phyloP scores from a whole-genome alignment of 2,888 invertebrate species.

The Dicyrtomina minuta region DNA sequence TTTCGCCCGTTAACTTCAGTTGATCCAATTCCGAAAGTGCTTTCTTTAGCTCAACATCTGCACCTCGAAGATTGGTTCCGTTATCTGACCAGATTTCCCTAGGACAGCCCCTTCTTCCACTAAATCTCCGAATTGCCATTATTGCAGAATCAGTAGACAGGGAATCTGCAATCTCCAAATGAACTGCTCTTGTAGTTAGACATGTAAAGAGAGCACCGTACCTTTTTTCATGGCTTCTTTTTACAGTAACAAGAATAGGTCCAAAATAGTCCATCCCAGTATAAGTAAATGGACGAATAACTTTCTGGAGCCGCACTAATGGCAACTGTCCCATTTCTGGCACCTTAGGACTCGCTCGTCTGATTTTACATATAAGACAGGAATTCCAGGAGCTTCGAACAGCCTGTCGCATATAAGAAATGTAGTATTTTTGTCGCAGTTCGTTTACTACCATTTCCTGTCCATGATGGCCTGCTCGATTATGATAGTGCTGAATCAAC shows the following conservation, averaged over 20 bases:
- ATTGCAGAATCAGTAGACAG: conserved; percentile 54
- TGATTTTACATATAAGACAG: conserved; percentile 26
- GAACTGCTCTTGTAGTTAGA: conserved; percentile 55
- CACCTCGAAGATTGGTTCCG: conserved; percentile 56
- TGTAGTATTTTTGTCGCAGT: conserved; percentile 20
- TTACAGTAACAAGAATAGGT: conserved; percentile 28
- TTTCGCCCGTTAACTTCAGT: not conserved
- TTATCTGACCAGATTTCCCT: conserved; percentile 56
- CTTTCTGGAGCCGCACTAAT: not conserved
- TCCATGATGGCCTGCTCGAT: conserved; percentile 15
- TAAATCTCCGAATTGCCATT: conserved; percentile 54
- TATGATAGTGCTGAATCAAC: not conserved
- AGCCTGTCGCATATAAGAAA: conserved; percentile 13
- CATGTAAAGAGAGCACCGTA: conserved; percentile 55
- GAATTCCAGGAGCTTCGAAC: conserved; percentile 20
- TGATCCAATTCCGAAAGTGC: conserved; percentile 58
- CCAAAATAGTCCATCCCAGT: conserved; percentile 38
- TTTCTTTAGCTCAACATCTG: conserved; percentile 58
- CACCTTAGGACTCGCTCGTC: conserved; percentile 7
- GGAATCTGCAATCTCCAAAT: conserved; percentile 55
- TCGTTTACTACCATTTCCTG: conserved; percentile 27
- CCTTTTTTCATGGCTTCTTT: conserved; percentile 25
- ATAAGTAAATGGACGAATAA: conserved; percentile 28
- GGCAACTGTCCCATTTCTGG: conserved; percentile 34
- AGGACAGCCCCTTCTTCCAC: conserved; percentile 55